A percentile compares a stretch with the other conserved stretches of the same genome.
Conservation (phyloP, 2,888 invertebrate species). For the Eustalomyia histrio region DNA sequence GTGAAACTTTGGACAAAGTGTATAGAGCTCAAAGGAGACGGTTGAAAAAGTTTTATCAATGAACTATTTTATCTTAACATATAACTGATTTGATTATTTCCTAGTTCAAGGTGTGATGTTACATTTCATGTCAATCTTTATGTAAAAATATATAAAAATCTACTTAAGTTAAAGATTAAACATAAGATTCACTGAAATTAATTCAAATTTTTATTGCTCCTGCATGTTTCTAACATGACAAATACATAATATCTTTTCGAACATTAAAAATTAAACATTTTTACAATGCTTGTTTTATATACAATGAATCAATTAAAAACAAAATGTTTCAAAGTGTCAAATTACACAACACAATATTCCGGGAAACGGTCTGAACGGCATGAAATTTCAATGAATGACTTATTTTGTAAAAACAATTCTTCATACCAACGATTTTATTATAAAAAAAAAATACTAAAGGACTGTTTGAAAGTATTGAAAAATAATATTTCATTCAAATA, state of each 20-base stretch:
- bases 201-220: slow-evolving; percentile 49
- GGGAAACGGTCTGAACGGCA: slow-evolving; percentile 40
- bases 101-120: no score
- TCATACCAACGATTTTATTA: slow-evolving; percentile 41
- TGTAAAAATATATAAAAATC: no score
- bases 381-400: slow-evolving; percentile 56
- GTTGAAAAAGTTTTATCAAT: no score
- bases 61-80: no score
- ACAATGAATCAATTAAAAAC: slow-evolving; percentile 64
- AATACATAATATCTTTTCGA: slow-evolving; percentile 44
- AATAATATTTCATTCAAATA: slow-evolving; percentile 15
- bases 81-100: no score
- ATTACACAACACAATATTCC: slow-evolving; percentile 61
- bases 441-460: background rate
- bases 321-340: slow-evolving; percentile 64
- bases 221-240: slow-evolving; percentile 42
- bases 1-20: no score
- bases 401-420: slow-evolving; percentile 48
- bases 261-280: slow-evolving; percentile 53
- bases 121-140: no score
- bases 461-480: slow-evolving; percentile 15
- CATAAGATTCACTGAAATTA: slow-evolving; percentile 23
- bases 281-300: slow-evolving; percentile 35
- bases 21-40: no score
- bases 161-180: background rate